These are phyloP conservation scores for Anthopleura xanthogrammica DNA, from an alignment of 92 coral and sea anemone species.

Conservation along the genomic window DNA sequence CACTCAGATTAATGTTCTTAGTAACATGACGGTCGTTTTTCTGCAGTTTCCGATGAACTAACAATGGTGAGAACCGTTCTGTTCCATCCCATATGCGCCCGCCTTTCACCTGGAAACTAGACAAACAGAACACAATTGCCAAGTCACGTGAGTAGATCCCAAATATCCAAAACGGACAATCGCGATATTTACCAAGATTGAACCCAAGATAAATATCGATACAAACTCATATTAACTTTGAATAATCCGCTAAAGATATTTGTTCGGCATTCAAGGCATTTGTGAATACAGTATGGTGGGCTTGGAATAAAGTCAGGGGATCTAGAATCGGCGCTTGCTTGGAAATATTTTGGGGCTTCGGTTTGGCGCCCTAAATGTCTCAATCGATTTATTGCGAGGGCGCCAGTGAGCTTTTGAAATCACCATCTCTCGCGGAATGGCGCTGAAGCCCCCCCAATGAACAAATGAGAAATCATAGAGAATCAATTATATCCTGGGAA, in stretches of 20 bases:
- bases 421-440: slow-evolving; percentile 48
- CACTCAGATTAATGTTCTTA: slow-evolving; percentile 20
- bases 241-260: slow-evolving; percentile 63
- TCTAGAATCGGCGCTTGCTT: slow-evolving; percentile 3
- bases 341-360: slow-evolving; percentile 21
- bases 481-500: slow-evolving; percentile 91
- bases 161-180: slow-evolving; percentile 81
- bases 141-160: slow-evolving; percentile 74
- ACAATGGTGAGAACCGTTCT: slow-evolving; percentile 80
- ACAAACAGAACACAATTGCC: slow-evolving; percentile 76
- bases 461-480: slow-evolving; percentile 89
- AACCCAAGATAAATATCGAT: slow-evolving; percentile 72
- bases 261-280: slow-evolving; percentile 7
- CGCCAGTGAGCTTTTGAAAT: slow-evolving; percentile 42
- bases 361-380: neutral
- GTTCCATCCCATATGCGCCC: slow-evolving; percentile 62
- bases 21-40: slow-evolving; percentile 40
- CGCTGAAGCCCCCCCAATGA: slow-evolving; percentile 55
- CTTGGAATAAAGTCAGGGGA: neutral
- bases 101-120: slow-evolving; percentile 74
- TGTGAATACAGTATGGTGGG: neutral
- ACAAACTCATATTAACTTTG: slow-evolving; percentile 61
- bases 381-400: slow-evolving; percentile 54
- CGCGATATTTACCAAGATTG: slow-evolving; percentile 77
- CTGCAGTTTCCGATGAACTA: slow-evolving; percentile 16